A percentile compares a stretch with the other conserved stretches of the same genome.
Evolutionary conservation across 35 echinoderm and acorn worm genomes (phyloP).

Genomic region (Acanthaster planci): DNA sequence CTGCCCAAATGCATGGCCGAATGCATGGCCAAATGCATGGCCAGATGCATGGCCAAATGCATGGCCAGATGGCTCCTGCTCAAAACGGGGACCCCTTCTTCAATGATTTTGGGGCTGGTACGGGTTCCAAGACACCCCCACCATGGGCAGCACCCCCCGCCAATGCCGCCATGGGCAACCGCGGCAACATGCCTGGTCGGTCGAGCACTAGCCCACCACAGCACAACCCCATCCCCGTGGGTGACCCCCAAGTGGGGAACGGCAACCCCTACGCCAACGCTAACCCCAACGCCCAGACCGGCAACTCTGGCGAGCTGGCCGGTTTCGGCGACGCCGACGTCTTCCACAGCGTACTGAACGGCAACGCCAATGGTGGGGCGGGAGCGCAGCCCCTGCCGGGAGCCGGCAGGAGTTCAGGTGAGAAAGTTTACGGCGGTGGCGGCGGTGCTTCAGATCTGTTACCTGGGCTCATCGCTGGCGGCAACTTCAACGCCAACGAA

Average conservation of each 20-base stretch:
- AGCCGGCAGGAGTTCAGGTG: background rate
- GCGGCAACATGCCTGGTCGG: background rate
- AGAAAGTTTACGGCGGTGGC: background rate
- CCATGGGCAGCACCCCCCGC: background rate
- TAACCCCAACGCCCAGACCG: background rate
- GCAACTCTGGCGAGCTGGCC: background rate
- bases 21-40: background rate
- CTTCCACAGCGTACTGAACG: background rate
- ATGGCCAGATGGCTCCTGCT: background rate
- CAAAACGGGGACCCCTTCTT: background rate
- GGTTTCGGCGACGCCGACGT: background rate
- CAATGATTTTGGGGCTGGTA: background rate
- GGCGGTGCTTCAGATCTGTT: background rate
- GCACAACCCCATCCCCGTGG: background rate
- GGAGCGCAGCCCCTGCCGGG: background rate
- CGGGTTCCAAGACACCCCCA: background rate
- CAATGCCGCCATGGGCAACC: background rate
- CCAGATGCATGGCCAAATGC: background rate
- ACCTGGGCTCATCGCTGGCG: constrained; percentile 12
- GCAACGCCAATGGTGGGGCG: too few relatives aligned
- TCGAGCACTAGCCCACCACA: background rate
- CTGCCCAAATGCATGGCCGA: background rate
- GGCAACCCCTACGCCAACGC: background rate
- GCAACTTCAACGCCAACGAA: background rate
- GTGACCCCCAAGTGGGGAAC: background rate